Evolutionary conservation across 2,888 invertebrate species (phyloP).

Genomic region (Cristatella mucedo): DNA sequence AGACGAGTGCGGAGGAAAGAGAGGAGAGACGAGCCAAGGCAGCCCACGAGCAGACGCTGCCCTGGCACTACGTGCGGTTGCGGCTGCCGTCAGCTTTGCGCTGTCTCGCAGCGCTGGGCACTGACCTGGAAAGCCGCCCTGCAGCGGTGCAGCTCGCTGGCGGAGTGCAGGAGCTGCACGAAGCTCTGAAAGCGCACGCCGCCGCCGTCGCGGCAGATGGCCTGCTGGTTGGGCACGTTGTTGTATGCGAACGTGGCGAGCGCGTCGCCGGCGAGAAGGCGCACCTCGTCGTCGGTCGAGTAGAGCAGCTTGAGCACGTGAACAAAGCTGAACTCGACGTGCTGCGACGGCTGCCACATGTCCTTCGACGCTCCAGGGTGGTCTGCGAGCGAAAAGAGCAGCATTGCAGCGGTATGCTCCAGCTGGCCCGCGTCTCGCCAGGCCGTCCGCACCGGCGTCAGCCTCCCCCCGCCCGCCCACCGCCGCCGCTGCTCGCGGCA

Average conservation of each 20-base stretch:
- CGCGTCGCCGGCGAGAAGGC: conserved; percentile 27
- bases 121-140: conserved; percentile 34
- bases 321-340: conserved; percentile 32
- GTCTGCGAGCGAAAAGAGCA: conserved; percentile 22
- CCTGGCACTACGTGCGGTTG: no score
- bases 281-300: conserved; percentile 14
- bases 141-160: conserved; percentile 29
- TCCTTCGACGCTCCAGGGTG: conserved; percentile 25
- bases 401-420: no score
- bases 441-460: no score
- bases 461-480: no score
- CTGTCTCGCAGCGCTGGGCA: no score
- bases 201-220: conserved; percentile 27
- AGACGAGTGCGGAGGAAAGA: background rate
- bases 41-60: background rate
- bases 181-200: conserved; percentile 33
- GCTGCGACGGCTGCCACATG: conserved; percentile 17
- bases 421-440: no score
- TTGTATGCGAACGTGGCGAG: conserved; percentile 36
- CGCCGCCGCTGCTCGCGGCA: no score
- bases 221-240: conserved; percentile 28
- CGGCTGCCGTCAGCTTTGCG: no score
- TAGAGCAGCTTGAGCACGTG: conserved; percentile 33
- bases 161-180: conserved; percentile 28
- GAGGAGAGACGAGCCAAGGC: background rate